A percentile compares a stretch with the other conserved stretches of the same genome.
These are phyloP conservation scores for Indicator indicator DNA, from an alignment of 2,113 vertebrate genomes.

Conservation along the genomic window DNA sequence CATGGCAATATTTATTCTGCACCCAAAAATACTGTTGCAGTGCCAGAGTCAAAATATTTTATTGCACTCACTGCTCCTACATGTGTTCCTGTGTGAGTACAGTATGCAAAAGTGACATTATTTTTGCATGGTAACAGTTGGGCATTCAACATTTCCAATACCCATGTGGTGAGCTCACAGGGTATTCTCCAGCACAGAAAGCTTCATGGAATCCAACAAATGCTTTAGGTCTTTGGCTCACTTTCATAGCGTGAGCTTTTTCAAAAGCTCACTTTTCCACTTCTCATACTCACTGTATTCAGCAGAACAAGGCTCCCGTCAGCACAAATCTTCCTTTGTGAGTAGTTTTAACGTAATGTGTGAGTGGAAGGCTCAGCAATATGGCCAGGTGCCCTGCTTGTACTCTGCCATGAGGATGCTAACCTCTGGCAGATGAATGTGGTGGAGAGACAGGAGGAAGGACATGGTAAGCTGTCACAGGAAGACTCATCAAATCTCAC, in stretches of 20 bases:
- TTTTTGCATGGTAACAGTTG: not conserved
- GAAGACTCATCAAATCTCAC: not conserved
- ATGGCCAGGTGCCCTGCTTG: not conserved
- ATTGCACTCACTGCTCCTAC: not conserved
- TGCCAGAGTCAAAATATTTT: conserved; percentile 17
- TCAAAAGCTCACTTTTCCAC: not conserved
- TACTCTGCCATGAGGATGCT: not conserved
- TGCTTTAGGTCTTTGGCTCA: not conserved
- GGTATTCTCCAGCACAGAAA: not conserved
- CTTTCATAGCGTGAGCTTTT: not conserved
- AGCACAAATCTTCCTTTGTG: not conserved
- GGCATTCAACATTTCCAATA: not conserved
- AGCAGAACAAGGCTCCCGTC: not conserved
- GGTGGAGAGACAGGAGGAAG: not conserved
- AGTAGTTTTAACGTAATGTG: not conserved
- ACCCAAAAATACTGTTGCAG: not conserved
- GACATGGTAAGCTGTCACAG: not conserved
- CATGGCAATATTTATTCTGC: not conserved
- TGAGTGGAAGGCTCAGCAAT: not conserved
- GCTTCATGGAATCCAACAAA: not conserved
- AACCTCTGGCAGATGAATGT: not conserved
- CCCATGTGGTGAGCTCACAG: not conserved
- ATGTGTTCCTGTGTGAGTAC: not conserved
- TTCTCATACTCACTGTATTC: not conserved
- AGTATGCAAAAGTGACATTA: not conserved